Conservation (phyloP, 2,113 vertebrate genomes). For the Poeciliopsis turrubarensis region DNA sequence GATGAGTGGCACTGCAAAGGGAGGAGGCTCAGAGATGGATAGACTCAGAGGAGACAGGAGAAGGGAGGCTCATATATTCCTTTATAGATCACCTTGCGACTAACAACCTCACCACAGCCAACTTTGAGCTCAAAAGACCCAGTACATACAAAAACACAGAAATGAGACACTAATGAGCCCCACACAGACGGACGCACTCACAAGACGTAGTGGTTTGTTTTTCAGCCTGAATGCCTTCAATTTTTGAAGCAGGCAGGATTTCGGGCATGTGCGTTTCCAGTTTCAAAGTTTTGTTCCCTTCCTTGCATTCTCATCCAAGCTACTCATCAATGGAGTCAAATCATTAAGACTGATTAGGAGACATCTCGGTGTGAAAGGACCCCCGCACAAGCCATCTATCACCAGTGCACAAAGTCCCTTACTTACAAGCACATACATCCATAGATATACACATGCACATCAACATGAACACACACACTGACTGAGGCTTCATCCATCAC, state of each 20-base stretch:
- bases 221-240: slow-evolving; percentile 15
- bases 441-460: slow-evolving; percentile 17
- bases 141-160: slow-evolving; percentile 11
- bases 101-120: slow-evolving; percentile 29
- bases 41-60: slow-evolving; percentile 49
- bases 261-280: slow-evolving; percentile 17
- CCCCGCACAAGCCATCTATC: slow-evolving; percentile 64
- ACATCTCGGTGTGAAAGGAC: slow-evolving; percentile 74
- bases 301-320: slow-evolving; percentile 50
- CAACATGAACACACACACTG: slow-evolving; percentile 33
- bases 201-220: neutral
- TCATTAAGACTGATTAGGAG: slow-evolving; percentile 76
- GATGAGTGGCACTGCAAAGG: slow-evolving; percentile 55
- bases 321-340: slow-evolving; percentile 67
- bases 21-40: slow-evolving; percentile 64
- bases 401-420: slow-evolving; percentile 27
- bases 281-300: slow-evolving; percentile 18
- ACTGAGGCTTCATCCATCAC: slow-evolving; percentile 68
- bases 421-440: slow-evolving; percentile 20
- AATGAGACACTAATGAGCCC: slow-evolving; percentile 11
- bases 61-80: slow-evolving; percentile 34
- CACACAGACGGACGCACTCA: slow-evolving; percentile 17
- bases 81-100: slow-evolving; percentile 47
- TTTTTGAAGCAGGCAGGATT: slow-evolving; percentile 27
- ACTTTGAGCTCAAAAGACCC: slow-evolving; percentile 27